These are phyloP conservation scores for Haliclona indistincta DNA, from an alignment of 37 sponge, comb jelly and placozoan species.

Conservation along the genomic window DNA sequence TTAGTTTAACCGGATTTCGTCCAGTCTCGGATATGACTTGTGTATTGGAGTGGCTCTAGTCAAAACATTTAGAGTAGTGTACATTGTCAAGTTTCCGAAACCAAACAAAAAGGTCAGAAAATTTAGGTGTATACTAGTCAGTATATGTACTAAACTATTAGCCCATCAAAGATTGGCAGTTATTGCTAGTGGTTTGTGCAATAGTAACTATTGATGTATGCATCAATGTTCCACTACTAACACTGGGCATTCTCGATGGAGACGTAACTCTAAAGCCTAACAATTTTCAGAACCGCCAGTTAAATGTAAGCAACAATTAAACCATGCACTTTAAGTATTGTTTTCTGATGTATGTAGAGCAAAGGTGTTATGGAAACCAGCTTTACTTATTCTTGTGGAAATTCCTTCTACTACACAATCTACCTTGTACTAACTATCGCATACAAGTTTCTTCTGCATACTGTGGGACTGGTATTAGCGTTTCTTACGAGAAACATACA, in stretches of 20 bases:
- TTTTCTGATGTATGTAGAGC: neutral
- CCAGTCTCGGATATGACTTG: neutral
- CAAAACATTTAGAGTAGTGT: neutral
- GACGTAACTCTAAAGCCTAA: too few species aligned
- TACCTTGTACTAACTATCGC: neutral
- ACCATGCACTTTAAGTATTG: neutral
- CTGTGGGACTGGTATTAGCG: neutral
- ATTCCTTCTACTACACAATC: neutral
- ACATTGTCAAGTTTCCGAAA: neutral
- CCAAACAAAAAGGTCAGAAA: neutral
- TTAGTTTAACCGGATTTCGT: neutral
- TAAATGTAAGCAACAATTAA: neutral
- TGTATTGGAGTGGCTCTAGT: neutral
- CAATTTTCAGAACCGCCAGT: too few species aligned
- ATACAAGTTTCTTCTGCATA: neutral
- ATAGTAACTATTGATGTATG: neutral
- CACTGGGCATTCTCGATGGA: neutral
- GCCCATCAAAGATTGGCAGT: slow-evolving; percentile 31
- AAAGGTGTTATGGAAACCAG: neutral
- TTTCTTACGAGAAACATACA: neutral
- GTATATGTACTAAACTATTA: neutral
- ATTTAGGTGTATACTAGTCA: neutral
- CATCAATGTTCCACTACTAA: neutral
- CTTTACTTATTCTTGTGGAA: neutral
- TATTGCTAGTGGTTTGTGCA: slow-evolving; percentile 5